phyloP scores from a whole-genome alignment of 2,888 invertebrate genomes.

The Rhaphigaster nebulosa region DNA sequence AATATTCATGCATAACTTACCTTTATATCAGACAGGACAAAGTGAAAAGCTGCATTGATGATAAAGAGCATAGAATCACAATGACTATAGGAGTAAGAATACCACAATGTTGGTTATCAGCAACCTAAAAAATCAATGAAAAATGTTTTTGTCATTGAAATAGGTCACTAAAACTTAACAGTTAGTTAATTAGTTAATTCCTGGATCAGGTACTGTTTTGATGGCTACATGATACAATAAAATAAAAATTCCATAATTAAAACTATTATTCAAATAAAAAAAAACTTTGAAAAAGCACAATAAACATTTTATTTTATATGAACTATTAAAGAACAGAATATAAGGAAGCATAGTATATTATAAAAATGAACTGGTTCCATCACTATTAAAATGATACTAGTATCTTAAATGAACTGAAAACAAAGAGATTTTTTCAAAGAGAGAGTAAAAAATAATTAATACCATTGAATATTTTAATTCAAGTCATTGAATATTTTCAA shows the following conservation, averaged over 20 bases:
- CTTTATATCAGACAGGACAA: not conserved
- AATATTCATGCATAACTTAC: too few species aligned
- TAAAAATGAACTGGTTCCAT: too few species aligned
- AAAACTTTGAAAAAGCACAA: not conserved
- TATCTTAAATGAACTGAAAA: too few species aligned
- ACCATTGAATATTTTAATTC: too few species aligned
- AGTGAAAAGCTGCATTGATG: not conserved
- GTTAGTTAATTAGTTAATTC: not conserved
- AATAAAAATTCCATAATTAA: not conserved
- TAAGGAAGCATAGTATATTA: too few species aligned
- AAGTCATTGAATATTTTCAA: too few species aligned
- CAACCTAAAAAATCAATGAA: not conserved
- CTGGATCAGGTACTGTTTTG: not conserved
- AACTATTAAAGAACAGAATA: not conserved
- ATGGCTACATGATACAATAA: not conserved
- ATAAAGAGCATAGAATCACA: not conserved
- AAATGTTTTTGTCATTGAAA: not conserved
- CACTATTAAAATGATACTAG: too few species aligned
- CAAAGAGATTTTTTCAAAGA: too few species aligned
- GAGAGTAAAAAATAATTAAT: too few species aligned
- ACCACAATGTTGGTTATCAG: not conserved
- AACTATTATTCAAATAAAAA: not conserved
- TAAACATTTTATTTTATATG: not conserved
- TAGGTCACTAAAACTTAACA: not conserved
- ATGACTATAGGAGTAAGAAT: not conserved